A percentile compares a stretch with the other conserved stretches of the same genome.
phyloP scores from a whole-genome alignment of 1,140 invertebrate genomes.

The Polypedilum pembai region DNA sequence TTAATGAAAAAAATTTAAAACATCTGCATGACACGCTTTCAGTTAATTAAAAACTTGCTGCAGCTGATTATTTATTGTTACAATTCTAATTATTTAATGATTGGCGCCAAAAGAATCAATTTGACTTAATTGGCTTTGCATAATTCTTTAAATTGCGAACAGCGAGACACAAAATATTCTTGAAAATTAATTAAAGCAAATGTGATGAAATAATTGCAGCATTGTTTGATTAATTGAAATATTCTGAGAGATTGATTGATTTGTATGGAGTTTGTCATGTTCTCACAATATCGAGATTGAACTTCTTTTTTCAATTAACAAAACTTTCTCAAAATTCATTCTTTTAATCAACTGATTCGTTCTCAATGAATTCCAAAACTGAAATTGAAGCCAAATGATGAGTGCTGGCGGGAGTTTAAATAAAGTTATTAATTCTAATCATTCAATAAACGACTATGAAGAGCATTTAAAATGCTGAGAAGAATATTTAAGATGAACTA shows the following conservation, averaged over 20 bases:
- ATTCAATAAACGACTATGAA: not conserved
- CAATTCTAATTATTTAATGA: too few species aligned
- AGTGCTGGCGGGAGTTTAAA: not conserved
- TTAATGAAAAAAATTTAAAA: too few species aligned
- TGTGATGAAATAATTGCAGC: too few species aligned
- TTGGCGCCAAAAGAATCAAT: too few species aligned
- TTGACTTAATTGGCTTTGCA: too few species aligned
- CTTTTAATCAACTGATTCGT: not conserved
- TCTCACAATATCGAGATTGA: not conserved
- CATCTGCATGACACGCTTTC: too few species aligned
- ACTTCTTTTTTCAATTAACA: not conserved
- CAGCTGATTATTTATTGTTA: too few species aligned
- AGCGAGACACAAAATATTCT: too few species aligned
- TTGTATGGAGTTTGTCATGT: not conserved
- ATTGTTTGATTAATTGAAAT: too few species aligned
- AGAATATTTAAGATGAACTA: not conserved
- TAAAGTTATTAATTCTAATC: conserved; percentile 2
- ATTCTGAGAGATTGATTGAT: not conserved
- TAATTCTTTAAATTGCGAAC: too few species aligned
- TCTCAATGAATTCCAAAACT: not conserved
- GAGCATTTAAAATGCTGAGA: not conserved
- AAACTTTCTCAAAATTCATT: not conserved
- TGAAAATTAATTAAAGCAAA: too few species aligned
- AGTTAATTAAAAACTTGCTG: too few species aligned
- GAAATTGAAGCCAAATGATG: not conserved